Evolutionary conservation across 2,888 invertebrate genomes (phyloP).

Genomic region (Phragmatobia fuliginosa): DNA sequence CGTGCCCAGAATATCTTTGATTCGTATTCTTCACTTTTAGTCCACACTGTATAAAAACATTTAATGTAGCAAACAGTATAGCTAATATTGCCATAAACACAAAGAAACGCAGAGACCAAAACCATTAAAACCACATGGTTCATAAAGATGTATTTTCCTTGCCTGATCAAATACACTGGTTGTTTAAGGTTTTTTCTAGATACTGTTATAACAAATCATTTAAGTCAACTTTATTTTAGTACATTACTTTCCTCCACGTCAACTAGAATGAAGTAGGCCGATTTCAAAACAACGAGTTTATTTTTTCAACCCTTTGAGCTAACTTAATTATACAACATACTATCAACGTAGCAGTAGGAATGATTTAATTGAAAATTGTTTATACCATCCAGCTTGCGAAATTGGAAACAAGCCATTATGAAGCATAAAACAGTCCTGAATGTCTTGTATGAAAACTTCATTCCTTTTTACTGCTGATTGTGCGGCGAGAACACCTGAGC

Average conservation of each 20-base stretch:
- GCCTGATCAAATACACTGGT: not conserved
- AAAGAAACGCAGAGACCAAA: no score
- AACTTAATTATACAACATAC: conserved; percentile 30
- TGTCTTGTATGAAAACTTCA: conserved; percentile 66
- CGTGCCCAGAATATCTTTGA: no score
- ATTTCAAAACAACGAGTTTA: not conserved
- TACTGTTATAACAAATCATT: not conserved
- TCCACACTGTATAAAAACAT: no score
- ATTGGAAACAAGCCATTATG: conserved; percentile 56
- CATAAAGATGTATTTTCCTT: no score
- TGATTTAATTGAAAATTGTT: conserved; percentile 37
- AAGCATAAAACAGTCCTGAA: conserved; percentile 61
- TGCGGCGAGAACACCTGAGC: conserved; percentile 77
- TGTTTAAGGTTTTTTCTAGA: no score
- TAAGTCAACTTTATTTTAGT: not conserved
- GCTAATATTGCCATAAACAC: no score
- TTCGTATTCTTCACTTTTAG: no score
- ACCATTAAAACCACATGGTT: no score
- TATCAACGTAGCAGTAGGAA: conserved; percentile 29
- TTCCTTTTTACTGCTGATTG: conserved; percentile 83
- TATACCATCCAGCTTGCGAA: conserved; percentile 42
- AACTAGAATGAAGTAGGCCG: not conserved
- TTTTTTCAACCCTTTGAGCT: conserved; percentile 22
- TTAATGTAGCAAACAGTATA: no score
- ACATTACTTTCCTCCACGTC: not conserved